Base-by-base conservation (phyloP, 2,113 vertebrate species). In the Orthonyx spaldingii region DNA sequence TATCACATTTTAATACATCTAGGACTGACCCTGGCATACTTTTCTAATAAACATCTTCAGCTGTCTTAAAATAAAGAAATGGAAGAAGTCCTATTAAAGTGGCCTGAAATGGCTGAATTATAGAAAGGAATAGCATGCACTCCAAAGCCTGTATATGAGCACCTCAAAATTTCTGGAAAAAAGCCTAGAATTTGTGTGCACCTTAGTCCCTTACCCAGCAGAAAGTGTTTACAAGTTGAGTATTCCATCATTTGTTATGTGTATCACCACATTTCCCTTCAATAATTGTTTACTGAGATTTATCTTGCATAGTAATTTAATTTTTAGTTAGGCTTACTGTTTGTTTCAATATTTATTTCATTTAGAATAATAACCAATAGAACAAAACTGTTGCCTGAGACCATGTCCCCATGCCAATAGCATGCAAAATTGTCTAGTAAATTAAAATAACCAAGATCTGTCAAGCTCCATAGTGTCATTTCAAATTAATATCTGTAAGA, bases 381-480 rank as follows among this genome's bases (percentile, higher is more conserved):
- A 97, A 91, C 56, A 93, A 94, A 92, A 53, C 69, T 81, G 72
- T 90, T 96, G 59, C 83, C 96, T 83, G 61, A 90, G 86, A 96
- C 87, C 57, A 53, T 46, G 74, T 83, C 86, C 90, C 81, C 70
- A 71, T 83, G 84, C 83, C 92, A 95, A 88, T 94, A 97, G 87
- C 96, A 95, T 94, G 90, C 84, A 97, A 97, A 98, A 97, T 96
- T 96, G 87, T 90, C 90, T 93, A 90, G 80, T 84, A 96, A 95
- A 97, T 97, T 76, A 97, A 96, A 98, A 96, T 93, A 95, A 93
- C 50, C 94, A 95, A 80, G 88, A 89, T 64, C 59, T 77, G 83
- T 96, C 79, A 91, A 89, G 77, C n/a, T 96, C 63, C 33, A 23
- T 47, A 37, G 80, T 93, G 92, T 93, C 96, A 92, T 93, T 97